Evolutionary conservation across 2,113 vertebrate species (phyloP), one percentile per base, ranked within the genome.

Genomic region (Tretioscincus oriximinensis): DNA sequence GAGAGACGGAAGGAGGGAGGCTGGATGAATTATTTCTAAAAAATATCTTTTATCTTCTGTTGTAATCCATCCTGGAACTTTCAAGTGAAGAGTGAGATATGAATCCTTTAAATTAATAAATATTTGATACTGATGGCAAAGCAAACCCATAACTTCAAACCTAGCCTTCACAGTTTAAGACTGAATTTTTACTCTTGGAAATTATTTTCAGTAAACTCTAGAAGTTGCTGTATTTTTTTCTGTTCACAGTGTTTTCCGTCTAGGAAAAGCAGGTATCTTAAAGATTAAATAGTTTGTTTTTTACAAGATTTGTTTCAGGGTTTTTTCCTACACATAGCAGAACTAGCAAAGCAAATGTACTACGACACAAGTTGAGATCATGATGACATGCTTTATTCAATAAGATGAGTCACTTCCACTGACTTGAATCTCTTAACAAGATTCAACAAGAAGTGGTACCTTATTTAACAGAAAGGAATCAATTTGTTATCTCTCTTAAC

Each of bases 351-450:
- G 31, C 68, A 83, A 41, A 65, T 58, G 9, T 58, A 41, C 75
- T 76, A 84, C 83, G 86, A 89, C 73, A 86, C 81, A 81, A 58
- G 21, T 47, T 1, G 18, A 76, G 63, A 51, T 45, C 7, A 1
- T 35, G 12, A 1, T 4, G 63, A 1, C 47, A 8, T 54, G 83
- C 74, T 4, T 28, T 68, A 1, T 2, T 68, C 11, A 11, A 28
- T 1, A 29, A 73, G 64, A 80, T 31, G 75, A 84, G 79, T 35
- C 65, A 18, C 41, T 41, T 77, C 41, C 31, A 5, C 12, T 45
- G 2, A 35, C 8, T 41, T 12, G 76, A 63, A 22, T 68, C 0
- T 24, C 60, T 74, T 45, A 58, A 11, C 72, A 24, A 64, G 41
- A 68, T 71, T 16, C 41, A 64, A 64, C 76, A 51, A 71, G n/a